Evolutionary conservation across 1,140 invertebrate species (phyloP).

Genomic region (Dicyema japonicum): DNA sequence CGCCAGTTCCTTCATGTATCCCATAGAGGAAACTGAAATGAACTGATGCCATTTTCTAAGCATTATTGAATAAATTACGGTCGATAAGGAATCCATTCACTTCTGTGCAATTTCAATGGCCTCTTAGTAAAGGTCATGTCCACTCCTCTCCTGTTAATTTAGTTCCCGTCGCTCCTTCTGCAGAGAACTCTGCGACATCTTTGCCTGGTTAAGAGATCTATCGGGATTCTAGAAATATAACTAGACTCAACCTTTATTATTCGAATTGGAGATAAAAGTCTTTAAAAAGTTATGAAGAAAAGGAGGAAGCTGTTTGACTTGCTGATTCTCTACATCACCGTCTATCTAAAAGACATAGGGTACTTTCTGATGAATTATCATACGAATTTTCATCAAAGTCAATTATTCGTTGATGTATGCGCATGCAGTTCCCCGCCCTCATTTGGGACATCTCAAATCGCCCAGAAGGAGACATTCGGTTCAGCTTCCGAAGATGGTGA

Average conservation of each 20-base stretch:
- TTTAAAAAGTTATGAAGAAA: conserved; percentile 54
- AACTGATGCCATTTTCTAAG: no score
- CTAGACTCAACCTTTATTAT: conserved; percentile 42
- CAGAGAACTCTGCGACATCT: conserved; percentile 92
- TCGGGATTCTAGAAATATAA: conserved; percentile 41
- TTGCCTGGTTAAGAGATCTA: conserved; percentile 75
- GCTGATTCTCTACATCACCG: conserved; percentile 89
- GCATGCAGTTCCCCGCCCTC: conserved; percentile 36
- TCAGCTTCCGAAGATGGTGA: conserved; percentile 4
- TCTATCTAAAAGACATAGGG: conserved; percentile 28
- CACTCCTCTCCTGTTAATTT: conserved; percentile 29
- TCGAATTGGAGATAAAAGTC: conserved; percentile 55
- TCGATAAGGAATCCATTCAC: conserved; percentile 3
- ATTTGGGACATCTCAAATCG: conserved; percentile 36
- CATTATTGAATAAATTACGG: no score
- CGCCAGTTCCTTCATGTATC: no score
- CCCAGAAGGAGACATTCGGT: conserved; percentile 71
- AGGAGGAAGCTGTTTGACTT: conserved; percentile 85
- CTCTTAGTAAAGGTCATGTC: conserved; percentile 10
- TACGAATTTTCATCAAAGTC: conserved; percentile 18
- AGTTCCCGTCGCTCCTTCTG: conserved; percentile 55
- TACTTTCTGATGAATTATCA: conserved; percentile 27
- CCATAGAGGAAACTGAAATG: conserved; percentile 32
- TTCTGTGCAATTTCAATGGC: conserved; percentile 21
- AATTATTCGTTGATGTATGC: conserved; percentile 18